Evolutionary conservation across 2,888 invertebrate genomes (phyloP).

Genomic region (Cryptocephalus moraei): DNA sequence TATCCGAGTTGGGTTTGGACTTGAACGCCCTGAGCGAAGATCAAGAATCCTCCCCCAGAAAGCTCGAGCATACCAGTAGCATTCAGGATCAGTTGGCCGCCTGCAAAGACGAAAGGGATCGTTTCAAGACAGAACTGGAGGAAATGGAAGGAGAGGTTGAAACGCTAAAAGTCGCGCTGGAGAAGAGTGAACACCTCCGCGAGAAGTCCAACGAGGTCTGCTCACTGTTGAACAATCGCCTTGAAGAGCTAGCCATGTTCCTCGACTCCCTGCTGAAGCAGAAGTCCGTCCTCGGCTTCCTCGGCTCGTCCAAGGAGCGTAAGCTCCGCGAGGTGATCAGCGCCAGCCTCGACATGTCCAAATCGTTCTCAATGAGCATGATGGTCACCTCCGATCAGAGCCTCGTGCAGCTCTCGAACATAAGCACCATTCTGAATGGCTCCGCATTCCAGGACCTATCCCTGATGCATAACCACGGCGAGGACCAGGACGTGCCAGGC

Average conservation of each 20-base stretch:
- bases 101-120: constrained; percentile 25
- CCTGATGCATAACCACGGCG: constrained; percentile 8
- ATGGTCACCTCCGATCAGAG: constrained; percentile 41
- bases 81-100: constrained; percentile 26
- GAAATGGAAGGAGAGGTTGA: constrained; percentile 15
- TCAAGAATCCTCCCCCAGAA: constrained; percentile 1
- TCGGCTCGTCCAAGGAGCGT: constrained; percentile 42
- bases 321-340: constrained; percentile 46
- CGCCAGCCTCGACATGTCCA: constrained; percentile 44
- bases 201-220: constrained; percentile 38
- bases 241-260: constrained; percentile 57
- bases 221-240: constrained; percentile 44
- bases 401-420: constrained; percentile 39
- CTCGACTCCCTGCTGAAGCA: constrained; percentile 53
- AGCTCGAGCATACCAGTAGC: constrained; percentile 12
- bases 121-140: too few species aligned
- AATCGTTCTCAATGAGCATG: constrained; percentile 38
- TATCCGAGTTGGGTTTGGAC: constrained; percentile 27
- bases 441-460: constrained; percentile 23
- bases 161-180: constrained; percentile 27
- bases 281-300: constrained; percentile 45
- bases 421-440: constrained; percentile 37
- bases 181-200: constrained; percentile 33
- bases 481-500: background rate
- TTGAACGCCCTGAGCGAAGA: constrained; percentile 12